Evolutionary conservation across 2,888 invertebrate genomes (phyloP).

Genomic region (Plagodis dolabraria): DNA sequence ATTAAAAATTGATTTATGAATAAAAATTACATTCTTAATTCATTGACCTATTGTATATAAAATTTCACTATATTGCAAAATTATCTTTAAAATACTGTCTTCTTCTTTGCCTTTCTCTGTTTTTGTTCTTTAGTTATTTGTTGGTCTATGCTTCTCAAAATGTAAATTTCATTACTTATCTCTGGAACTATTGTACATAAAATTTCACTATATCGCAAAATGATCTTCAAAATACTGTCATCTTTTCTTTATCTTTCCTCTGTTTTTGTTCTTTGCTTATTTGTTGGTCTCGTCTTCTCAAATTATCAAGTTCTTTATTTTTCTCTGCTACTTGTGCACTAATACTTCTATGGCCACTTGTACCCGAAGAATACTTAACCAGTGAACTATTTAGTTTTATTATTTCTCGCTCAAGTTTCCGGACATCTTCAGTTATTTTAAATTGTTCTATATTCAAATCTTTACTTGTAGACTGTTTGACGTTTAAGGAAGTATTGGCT

Average conservation of each 20-base stretch:
- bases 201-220: conserved; percentile 27
- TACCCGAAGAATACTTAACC: conserved; percentile 85
- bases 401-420: conserved; percentile 88
- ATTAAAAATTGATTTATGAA: not conserved
- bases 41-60: conserved; percentile 4
- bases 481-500: conserved; percentile 43
- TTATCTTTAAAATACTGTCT: no score
- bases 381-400: conserved; percentile 87
- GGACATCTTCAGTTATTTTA: conserved; percentile 89
- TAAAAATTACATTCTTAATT: conserved; percentile 1
- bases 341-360: conserved; percentile 86
- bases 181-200: conserved; percentile 2
- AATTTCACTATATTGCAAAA: conserved; percentile 27
- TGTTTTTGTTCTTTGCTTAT: conserved; percentile 89
- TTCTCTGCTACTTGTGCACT: conserved; percentile 85
- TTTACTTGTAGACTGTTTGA: conserved; percentile 85
- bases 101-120: no score
- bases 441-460: conserved; percentile 90
- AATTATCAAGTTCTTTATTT: conserved; percentile 84
- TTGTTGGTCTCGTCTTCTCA: conserved; percentile 86
- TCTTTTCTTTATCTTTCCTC: conserved; percentile 89
- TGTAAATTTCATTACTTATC: not conserved
- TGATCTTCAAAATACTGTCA: conserved; percentile 87
- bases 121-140: no score
- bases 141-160: not conserved